phyloP scores from a whole-genome alignment of 2,113 vertebrate species.

The Ptilonorhynchus violaceus region DNA sequence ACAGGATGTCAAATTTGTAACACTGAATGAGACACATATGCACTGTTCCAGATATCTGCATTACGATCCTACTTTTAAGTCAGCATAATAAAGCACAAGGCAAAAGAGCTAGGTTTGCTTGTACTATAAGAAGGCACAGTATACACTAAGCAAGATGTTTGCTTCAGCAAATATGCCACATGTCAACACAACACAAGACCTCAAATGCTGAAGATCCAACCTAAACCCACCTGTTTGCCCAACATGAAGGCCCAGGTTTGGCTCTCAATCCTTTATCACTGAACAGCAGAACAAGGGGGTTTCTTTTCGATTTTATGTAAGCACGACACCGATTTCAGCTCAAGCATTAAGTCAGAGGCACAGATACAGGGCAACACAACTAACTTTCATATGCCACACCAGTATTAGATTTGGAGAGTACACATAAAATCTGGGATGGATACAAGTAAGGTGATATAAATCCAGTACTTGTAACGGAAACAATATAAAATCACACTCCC shows the following conservation, averaged over 20 bases:
- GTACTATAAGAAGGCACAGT: neutral
- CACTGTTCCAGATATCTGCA: neutral
- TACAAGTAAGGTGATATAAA: neutral
- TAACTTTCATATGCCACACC: rapidly evolving
- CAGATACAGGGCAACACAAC: neutral
- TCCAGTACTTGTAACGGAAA: neutral
- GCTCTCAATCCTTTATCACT: neutral
- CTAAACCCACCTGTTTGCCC: neutral
- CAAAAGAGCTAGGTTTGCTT: neutral
- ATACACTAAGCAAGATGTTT: neutral
- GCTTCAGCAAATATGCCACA: neutral
- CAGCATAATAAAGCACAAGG: neutral
- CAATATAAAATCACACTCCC: neutral
- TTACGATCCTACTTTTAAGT: neutral
- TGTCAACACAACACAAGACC: neutral
- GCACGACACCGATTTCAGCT: neutral
- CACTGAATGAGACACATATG: rapidly evolving
- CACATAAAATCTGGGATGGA: neutral
- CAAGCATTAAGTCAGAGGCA: neutral
- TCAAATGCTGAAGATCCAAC: neutral
- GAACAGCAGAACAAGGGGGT: neutral
- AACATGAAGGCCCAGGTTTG: neutral
- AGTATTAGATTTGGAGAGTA: neutral
- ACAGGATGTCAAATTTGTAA: neutral
- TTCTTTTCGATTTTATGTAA: neutral